Conservation (phyloP, 2,113 vertebrate genomes). For the Ranitomeya variabilis region DNA sequence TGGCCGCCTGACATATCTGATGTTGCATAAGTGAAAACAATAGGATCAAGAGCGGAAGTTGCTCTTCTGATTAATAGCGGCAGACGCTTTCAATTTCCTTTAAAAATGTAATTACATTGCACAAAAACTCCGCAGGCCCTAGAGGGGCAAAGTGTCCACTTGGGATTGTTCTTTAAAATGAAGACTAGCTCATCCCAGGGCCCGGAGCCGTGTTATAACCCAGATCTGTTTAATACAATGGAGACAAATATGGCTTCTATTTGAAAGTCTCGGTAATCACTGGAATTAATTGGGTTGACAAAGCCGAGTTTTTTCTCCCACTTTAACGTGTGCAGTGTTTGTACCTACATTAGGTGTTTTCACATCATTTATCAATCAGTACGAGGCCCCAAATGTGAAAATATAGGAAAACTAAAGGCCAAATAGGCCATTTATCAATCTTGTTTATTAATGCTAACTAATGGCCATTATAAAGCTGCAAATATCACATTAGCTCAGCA, state of each 20-base stretch:
- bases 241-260: background rate
- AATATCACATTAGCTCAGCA: constrained; percentile 33
- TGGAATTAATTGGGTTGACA: background rate
- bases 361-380: background rate
- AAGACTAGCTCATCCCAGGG: background rate
- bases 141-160: background rate
- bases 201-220: background rate
- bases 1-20: background rate
- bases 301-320: background rate
- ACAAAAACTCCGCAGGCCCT: background rate
- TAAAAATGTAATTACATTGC: background rate
- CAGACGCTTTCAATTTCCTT: background rate
- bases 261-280: background rate
- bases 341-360: background rate
- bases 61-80: background rate
- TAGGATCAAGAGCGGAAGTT: background rate
- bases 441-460: constrained; percentile 32
- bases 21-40: background rate
- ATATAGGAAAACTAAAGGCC: background rate
- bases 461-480: constrained; percentile 35
- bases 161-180: background rate
- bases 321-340: background rate
- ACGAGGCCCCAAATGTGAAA: background rate
- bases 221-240: background rate
- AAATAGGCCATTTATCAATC: constrained; percentile 32